These are phyloP conservation scores for Cenopis cana DNA, from an alignment of 2,888 invertebrate genomes.

Conservation along the genomic window DNA sequence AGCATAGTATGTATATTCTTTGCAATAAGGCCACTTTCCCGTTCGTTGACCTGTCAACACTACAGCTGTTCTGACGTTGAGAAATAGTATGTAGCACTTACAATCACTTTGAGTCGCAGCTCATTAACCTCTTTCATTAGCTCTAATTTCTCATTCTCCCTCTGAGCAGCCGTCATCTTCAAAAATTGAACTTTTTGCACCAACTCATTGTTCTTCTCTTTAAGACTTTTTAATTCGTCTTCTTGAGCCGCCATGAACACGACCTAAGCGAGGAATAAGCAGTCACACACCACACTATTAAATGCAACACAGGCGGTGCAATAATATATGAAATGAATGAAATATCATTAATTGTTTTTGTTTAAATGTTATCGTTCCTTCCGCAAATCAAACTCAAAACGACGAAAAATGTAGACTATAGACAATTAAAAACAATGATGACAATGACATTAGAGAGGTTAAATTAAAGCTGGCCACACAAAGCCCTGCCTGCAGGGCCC, in stretches of 20 bases:
- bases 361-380: slow-evolving; percentile 32
- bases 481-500: no score
- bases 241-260: slow-evolving; percentile 63
- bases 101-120: slow-evolving; percentile 72
- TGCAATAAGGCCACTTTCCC: slow-evolving; percentile 23
- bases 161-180: slow-evolving; percentile 72
- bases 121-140: slow-evolving; percentile 77
- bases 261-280: slow-evolving; percentile 2
- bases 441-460: not conserved
- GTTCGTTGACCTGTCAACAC: slow-evolving; percentile 31
- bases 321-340: not conserved
- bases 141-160: slow-evolving; percentile 72
- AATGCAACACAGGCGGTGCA: not conserved
- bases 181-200: slow-evolving; percentile 73
- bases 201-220: slow-evolving; percentile 72
- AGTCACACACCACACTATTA: not conserved
- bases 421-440: slow-evolving; percentile 22
- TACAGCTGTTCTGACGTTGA: slow-evolving; percentile 28
- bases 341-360: slow-evolving; percentile 12
- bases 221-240: slow-evolving; percentile 68
- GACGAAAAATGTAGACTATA: slow-evolving; percentile 27
- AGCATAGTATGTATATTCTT: no score
- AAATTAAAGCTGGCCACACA: no score
- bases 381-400: slow-evolving; percentile 38
- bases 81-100: slow-evolving; percentile 57